These are phyloP conservation scores for Crambe crambe DNA, from an alignment of 37 sponge, comb jelly and placozoan species.

Conservation along the genomic window DNA sequence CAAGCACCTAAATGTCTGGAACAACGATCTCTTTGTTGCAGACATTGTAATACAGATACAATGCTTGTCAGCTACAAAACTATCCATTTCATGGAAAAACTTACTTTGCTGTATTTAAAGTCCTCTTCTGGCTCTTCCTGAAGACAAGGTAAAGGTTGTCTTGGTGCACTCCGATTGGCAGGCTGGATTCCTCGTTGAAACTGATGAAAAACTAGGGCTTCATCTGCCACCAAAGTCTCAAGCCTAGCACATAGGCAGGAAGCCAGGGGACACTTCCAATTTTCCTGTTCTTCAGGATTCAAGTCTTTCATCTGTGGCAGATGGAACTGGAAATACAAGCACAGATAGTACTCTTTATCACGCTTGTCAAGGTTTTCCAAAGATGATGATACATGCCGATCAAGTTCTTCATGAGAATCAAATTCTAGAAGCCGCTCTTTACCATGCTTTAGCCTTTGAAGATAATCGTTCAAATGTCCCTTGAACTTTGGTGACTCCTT, in stretches of 20 bases:
- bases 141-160: no score
- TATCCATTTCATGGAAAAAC: no score
- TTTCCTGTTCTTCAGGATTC: background rate
- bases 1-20: no score
- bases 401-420: slow-evolving; percentile 12
- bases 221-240: background rate
- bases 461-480: background rate
- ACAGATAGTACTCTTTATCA: slow-evolving; percentile 14
- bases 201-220: slow-evolving; percentile 1
- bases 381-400: background rate
- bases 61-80: no score
- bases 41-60: no score
- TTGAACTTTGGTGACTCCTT: background rate
- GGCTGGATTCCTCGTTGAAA: no score
- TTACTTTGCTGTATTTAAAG: no score
- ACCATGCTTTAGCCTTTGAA: slow-evolving; percentile 7
- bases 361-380: background rate
- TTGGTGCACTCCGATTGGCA: no score
- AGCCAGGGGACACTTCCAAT: background rate
- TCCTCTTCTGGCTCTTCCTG: no score
- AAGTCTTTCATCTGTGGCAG: slow-evolving; percentile 2
- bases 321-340: slow-evolving; percentile 28
- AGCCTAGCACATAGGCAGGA: background rate
- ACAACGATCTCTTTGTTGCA: no score
- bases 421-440: background rate